phyloP scores from a whole-genome alignment of 2,797 vertebrate species.

The Pseudochromis fuscus region DNA sequence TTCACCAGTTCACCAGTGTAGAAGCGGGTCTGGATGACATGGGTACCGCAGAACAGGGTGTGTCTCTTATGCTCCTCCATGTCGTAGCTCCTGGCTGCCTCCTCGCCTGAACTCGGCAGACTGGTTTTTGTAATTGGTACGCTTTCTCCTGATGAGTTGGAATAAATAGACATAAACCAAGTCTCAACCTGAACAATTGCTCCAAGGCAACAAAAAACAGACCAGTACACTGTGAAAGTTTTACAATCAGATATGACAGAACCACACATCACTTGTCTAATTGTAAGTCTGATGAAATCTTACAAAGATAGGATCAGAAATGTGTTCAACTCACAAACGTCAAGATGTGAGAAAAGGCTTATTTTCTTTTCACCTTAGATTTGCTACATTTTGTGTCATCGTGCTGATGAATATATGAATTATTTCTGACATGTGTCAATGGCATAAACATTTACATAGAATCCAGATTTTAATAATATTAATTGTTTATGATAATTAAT shows the following conservation, averaged over 20 bases:
- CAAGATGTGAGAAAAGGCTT: no score
- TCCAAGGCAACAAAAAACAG: no score
- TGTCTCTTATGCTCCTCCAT: conserved; percentile 92
- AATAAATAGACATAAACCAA: neutral
- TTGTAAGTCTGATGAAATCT: no score
- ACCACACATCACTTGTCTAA: neutral
- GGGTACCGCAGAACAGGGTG: conserved; percentile 96
- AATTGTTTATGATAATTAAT: no score
- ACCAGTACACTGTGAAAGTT: neutral
- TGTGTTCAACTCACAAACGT: no score
- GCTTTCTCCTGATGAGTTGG: conserved; percentile 89
- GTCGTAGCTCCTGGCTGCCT: conserved; percentile 81
- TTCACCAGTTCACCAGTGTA: conserved; percentile 94
- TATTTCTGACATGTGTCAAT: no score
- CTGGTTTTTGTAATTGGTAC: conserved; percentile 97
- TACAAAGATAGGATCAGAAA: no score
- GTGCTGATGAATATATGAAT: no score
- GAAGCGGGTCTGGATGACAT: conserved; percentile 95
- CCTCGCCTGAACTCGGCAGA: conserved; percentile 88
- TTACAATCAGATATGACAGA: neutral
- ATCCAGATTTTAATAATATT: no score
- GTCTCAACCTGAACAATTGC: neutral
- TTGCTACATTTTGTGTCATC: no score
- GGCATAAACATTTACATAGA: no score
- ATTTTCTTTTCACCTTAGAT: no score